Evolutionary conservation across 2,888 invertebrate genomes (phyloP).

Genomic region (Chromoteleia sp.): DNA sequence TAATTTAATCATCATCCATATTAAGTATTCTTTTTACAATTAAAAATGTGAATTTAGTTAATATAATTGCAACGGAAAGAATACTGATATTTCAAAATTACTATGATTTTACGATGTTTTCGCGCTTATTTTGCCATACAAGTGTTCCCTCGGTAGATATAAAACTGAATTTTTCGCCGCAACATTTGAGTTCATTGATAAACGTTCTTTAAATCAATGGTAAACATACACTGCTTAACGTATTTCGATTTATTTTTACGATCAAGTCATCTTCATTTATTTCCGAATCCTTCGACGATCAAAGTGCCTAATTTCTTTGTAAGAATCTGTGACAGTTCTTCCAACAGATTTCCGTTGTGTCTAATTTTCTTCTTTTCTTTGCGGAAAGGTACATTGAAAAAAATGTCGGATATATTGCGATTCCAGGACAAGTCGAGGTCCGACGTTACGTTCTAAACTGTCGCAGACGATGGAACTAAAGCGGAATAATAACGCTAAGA

Average conservation of each 20-base stretch:
- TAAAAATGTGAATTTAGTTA: too few relatives aligned
- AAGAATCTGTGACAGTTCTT: not conserved
- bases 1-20: too few relatives aligned
- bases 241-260: not conserved
- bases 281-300: not conserved
- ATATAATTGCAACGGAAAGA: too few relatives aligned
- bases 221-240: slow-evolving; percentile 1
- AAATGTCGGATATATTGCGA: slow-evolving; percentile 17
- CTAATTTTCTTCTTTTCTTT: not conserved
- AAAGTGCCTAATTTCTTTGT: not conserved
- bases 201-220: slow-evolving; percentile 4
- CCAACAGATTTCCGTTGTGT: not conserved
- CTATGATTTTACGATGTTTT: too few relatives aligned
- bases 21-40: too few relatives aligned
- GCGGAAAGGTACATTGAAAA: slow-evolving; percentile 20
- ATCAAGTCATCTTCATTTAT: slow-evolving; percentile 15
- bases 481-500: slow-evolving; percentile 50
- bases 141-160: not conserved
- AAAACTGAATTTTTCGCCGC: not conserved
- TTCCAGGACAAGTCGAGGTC: slow-evolving; percentile 7
- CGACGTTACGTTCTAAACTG: slow-evolving; percentile 38
- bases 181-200: slow-evolving; percentile 24
- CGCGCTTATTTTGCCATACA: not conserved
- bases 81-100: too few relatives aligned
- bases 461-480: slow-evolving; percentile 43